Evolutionary conservation across 2,113 vertebrate species (phyloP).

Genomic region (Puffinus mauretanicus): DNA sequence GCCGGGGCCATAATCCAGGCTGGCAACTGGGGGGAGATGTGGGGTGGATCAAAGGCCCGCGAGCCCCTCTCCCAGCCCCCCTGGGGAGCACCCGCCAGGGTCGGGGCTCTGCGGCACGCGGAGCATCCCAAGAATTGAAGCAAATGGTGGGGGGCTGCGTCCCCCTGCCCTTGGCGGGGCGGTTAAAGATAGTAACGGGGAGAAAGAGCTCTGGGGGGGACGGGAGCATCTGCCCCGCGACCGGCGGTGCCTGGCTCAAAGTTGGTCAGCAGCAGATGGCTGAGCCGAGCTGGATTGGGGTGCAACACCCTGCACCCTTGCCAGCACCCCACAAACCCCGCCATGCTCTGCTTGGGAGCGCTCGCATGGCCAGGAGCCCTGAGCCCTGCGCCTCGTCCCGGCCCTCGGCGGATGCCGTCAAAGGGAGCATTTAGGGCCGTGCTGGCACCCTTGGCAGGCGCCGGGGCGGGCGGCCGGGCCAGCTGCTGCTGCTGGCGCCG

Average conservation of each 20-base stretch:
- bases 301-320: background rate
- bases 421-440: constrained; percentile 32
- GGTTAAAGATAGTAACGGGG: background rate
- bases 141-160: background rate
- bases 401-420: background rate
- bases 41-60: background rate
- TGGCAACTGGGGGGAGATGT: background rate
- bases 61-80: background rate
- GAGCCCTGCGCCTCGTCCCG: fast-evolving
- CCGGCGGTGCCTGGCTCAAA: background rate
- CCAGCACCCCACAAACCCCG: background rate
- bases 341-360: background rate
- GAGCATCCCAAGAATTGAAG: constrained; percentile 41
- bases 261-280: fast-evolving
- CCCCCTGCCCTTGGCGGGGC: fast-evolving
- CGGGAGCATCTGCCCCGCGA: fast-evolving
- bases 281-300: fast-evolving
- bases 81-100: fast-evolving
- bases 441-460: constrained; percentile 34
- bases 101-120: background rate
- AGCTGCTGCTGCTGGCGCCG: constrained; percentile 40
- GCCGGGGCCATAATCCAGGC: background rate
- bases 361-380: fast-evolving
- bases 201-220: background rate
- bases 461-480: background rate